Base-by-base conservation (phyloP, 2,888 invertebrate genomes). In the Leptothorax acervorum region DNA sequence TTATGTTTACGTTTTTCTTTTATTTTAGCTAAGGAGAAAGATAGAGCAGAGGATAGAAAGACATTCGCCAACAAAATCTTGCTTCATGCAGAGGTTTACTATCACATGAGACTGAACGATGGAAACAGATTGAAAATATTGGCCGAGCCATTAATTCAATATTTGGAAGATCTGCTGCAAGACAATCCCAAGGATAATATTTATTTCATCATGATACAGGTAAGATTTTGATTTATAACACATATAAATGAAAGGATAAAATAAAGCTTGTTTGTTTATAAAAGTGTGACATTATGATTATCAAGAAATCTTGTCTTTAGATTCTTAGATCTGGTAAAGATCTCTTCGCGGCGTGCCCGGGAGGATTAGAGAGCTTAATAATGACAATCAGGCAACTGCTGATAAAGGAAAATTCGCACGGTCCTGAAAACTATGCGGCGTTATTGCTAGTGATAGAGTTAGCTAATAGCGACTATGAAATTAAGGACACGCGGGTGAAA, bases 401-500 rank as follows among this genome's bases (percentile, higher is more conserved):
- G 70, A 90, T 94, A 12, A 91, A 93, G 11, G 94, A 93, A 71
- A 91, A 93, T 9, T 12, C 35, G 76, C 84, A 95, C 18, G 91
- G 94, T 79, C 90, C 93, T 42, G 93, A 90, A 55, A 93, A 94
- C 53, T 94, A 95, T 90, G 88, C 94, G 12, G 94, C 95, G 94
- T 87, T 95, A 45, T 88, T 95, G 12, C 92, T 95, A 35, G 92
- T 95, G 11, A 86, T 95, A 53, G 95, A 96, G 86, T 88, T 95
- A 35, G 91, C 92, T 9, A 93, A 92, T 89, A 93, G 93, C 76
- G 90, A 93, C 65, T 95, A 95, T 87, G 92, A 91, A 53, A 90
- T 95, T 62, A 92, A 95, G 15, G 83, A 91, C 2, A 93, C 95
- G 18, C 83, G 95, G 18, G 92, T 94, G 75, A 93, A 91, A 60